phyloP scores from a whole-genome alignment of 2,888 invertebrate genomes.

The Drosophila kanekoi region DNA sequence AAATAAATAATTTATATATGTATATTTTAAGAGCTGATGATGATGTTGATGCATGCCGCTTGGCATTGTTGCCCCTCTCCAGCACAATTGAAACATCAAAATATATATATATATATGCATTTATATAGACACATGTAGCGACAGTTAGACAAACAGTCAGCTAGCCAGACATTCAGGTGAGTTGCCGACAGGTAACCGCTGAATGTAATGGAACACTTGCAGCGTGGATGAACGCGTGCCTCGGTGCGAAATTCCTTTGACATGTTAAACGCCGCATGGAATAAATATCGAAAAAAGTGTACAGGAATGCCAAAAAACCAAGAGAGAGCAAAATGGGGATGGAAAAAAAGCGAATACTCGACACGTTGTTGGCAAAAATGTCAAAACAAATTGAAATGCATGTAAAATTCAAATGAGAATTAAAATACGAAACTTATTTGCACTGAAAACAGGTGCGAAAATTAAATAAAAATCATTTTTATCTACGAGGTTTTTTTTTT shows the following conservation, averaged over 20 bases:
- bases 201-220: slow-evolving; percentile 42
- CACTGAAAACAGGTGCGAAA: slow-evolving; percentile 64
- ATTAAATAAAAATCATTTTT: slow-evolving; percentile 69
- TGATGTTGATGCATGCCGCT: slow-evolving; percentile 34
- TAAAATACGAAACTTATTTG: slow-evolving; percentile 63
- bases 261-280: slow-evolving; percentile 64
- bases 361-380: slow-evolving; percentile 37
- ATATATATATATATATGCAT: not conserved
- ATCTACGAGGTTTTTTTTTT: slow-evolving; percentile 1
- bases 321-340: slow-evolving; percentile 2
- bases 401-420: slow-evolving; percentile 66
- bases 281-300: slow-evolving; percentile 37
- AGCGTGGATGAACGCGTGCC: slow-evolving; percentile 35
- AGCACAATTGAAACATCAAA: slow-evolving; percentile 52
- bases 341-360: slow-evolving; percentile 22
- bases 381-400: slow-evolving; percentile 71
- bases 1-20: too few relatives aligned
- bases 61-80: slow-evolving; percentile 47
- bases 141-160: slow-evolving; percentile 23
- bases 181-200: not conserved
- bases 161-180: not conserved
- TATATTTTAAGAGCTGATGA: slow-evolving; percentile 1
- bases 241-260: slow-evolving; percentile 63
- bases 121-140: not conserved
- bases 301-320: slow-evolving; percentile 14